phyloP scores from a whole-genome alignment of 2,797 vertebrate species.

The Sebastes melanostomus region DNA sequence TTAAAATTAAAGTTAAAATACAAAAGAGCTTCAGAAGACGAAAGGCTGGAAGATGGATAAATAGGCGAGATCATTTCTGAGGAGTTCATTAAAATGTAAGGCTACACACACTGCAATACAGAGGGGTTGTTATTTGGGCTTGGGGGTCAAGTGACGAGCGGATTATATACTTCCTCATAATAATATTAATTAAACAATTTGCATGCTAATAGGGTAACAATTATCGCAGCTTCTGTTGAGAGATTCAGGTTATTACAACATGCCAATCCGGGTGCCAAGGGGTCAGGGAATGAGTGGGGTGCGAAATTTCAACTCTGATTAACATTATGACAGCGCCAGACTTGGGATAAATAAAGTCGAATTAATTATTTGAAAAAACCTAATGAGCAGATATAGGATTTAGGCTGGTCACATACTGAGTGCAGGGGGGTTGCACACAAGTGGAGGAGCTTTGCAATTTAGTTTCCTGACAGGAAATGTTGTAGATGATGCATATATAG shows the following conservation, averaged over 20 bases:
- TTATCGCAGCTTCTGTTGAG: conserved; percentile 99
- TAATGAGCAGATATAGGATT: conserved; percentile 89
- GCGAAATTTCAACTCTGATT: conserved; percentile 99
- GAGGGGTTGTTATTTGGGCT: conserved; percentile 92
- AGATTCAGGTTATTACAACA: conserved; percentile 99
- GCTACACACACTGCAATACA: conserved; percentile 90
- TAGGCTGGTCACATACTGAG: conserved; percentile 54
- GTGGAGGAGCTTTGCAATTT: conserved; percentile 48
- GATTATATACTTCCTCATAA: conserved; percentile 99
- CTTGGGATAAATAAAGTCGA: conserved; percentile 99
- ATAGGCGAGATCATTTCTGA: conserved; percentile 87
- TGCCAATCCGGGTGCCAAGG: conserved; percentile 97
- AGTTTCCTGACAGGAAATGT: conserved; percentile 20
- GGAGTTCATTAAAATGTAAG: conserved; percentile 89
- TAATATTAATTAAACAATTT: conserved; percentile 99
- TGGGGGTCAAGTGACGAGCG: conserved; percentile 99
- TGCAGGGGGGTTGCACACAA: conserved; percentile 39
- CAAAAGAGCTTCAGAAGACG: conserved; percentile 84
- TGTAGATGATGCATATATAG: background rate
- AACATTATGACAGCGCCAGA: conserved; percentile 99
- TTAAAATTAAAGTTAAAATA: conserved; percentile 80
- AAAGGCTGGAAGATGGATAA: conserved; percentile 79
- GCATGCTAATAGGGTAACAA: conserved; percentile 99
- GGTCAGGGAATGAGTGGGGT: conserved; percentile 97
- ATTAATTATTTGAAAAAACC: conserved; percentile 91